Evolutionary conservation across 2,888 invertebrate genomes (phyloP).

Genomic region (Coremacera marginata): DNA sequence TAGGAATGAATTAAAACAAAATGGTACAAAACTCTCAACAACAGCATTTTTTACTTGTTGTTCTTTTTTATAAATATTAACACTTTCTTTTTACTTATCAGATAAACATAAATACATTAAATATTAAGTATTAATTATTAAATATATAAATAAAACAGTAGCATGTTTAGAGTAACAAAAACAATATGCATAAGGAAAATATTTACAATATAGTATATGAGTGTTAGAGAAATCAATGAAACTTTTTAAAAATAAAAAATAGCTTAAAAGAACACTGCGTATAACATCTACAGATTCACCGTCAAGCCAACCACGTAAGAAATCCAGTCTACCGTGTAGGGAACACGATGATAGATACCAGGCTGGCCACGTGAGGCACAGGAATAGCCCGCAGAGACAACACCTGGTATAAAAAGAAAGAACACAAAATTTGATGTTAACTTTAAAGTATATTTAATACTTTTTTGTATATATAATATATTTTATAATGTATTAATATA

Average conservation of each 20-base stretch:
- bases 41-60: no score
- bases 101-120: conserved; percentile 46
- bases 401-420: conserved; percentile 70
- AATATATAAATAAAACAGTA: no score
- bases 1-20: background rate
- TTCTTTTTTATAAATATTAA: background rate
- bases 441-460: no score
- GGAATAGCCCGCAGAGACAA: conserved; percentile 94
- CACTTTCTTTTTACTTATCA: background rate
- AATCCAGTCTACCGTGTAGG: conserved; percentile 95
- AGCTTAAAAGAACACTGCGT: background rate
- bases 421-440: background rate
- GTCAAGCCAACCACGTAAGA: conserved; percentile 73
- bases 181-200: background rate
- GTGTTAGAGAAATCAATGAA: background rate
- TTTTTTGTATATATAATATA: no score
- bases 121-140: background rate
- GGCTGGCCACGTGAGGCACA: conserved; percentile 94
- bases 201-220: conserved; percentile 22
- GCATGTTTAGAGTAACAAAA: background rate
- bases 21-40: background rate
- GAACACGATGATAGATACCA: conserved; percentile 93
- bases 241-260: background rate
- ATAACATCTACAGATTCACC: conserved; percentile 56
- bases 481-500: no score